Base-by-base conservation (phyloP, 2,797 vertebrate species). In the Hyperoplus immaculatus region DNA sequence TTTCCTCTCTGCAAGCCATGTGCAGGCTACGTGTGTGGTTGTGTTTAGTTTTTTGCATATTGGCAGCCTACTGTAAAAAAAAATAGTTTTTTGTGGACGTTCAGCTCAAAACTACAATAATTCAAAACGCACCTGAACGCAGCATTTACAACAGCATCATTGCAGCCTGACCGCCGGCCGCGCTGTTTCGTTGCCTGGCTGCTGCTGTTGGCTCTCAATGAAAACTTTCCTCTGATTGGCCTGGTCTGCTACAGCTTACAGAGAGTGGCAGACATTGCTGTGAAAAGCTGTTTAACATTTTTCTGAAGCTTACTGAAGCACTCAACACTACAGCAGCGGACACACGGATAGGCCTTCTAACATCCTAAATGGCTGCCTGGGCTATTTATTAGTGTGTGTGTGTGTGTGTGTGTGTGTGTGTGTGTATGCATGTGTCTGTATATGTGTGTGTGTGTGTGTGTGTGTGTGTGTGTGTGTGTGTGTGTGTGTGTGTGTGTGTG, bases 181-280 rank as follows among this genome's bases (percentile, higher is more conserved):
- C 54, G 79, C 70, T 77, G 77, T 84, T 81, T 84, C 80, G 85
- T 84, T 88, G 81, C 77, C 56, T 71, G 81, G 47, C 68, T 79
- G 69, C 36, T 50, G 72, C 36, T 50, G 72, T 45, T 75, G 66
- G 66, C 75, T 56, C 61, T 70, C 69, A 81, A 67, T 88, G 77
- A 82, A 87, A 84, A 83, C 79, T 63, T 73, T 46, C 2, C 42
- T 87, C 67, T 87, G 82, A 88, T 85, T 90, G 86, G 72, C 50
- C 76, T 71, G 10, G 8, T 61, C 42, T 62, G 67, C 49, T 71
- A 46, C 61, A 74, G 69, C 41, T 69, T 14, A 15, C 16, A 73
- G 38, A 70, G 61, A 36, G 70, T 29, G 63, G 69, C 57, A 79
- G 80, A 78, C 74, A 84, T 84, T 50, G 82, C 87, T 77, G 43